Conservation (phyloP, 2,797 vertebrate genomes). For the Mastacembelus armatus region DNA sequence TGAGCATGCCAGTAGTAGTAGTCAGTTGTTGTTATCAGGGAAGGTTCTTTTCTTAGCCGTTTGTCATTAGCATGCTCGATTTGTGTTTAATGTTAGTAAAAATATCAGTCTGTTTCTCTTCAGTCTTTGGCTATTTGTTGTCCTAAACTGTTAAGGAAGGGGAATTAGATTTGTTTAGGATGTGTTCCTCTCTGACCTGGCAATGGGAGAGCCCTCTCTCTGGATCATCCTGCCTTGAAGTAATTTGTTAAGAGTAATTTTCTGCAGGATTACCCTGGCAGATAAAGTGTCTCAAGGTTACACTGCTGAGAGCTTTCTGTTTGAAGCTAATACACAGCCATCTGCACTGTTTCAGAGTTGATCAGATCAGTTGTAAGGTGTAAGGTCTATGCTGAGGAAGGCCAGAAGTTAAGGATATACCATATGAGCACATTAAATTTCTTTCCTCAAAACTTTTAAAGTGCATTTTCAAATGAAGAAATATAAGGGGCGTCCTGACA, state of each 20-base stretch:
- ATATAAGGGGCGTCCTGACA: neutral
- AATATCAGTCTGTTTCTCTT: conserved; percentile 62
- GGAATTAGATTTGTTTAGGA: conserved; percentile 54
- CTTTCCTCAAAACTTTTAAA: conserved; percentile 2
- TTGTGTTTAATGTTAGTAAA: conserved; percentile 26
- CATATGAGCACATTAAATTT: conserved; percentile 24
- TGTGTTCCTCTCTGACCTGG: conserved; percentile 63
- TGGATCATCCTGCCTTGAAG: conserved; percentile 75
- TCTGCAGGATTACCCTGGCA: conserved; percentile 65
- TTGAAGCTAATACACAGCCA: conserved; percentile 51
- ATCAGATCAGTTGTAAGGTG: conserved; percentile 20
- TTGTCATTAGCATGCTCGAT: conserved; percentile 52
- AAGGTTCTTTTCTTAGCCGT: conserved; percentile 27
- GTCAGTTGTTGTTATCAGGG: conserved; percentile 22
- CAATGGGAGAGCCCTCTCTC: conserved; percentile 43
- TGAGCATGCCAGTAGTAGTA: neutral
- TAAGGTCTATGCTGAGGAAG: neutral
- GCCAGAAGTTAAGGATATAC: conserved; percentile 32
- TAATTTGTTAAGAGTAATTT: conserved; percentile 82
- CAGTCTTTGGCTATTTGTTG: conserved; percentile 64
- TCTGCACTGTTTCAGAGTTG: conserved; percentile 45
- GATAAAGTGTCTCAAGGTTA: conserved; percentile 71
- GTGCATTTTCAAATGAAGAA: neutral
- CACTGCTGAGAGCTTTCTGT: conserved; percentile 46
- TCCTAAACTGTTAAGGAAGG: conserved; percentile 50